Conservation (phyloP, 2,888 invertebrate species). For the Andrena minutula region DNA sequence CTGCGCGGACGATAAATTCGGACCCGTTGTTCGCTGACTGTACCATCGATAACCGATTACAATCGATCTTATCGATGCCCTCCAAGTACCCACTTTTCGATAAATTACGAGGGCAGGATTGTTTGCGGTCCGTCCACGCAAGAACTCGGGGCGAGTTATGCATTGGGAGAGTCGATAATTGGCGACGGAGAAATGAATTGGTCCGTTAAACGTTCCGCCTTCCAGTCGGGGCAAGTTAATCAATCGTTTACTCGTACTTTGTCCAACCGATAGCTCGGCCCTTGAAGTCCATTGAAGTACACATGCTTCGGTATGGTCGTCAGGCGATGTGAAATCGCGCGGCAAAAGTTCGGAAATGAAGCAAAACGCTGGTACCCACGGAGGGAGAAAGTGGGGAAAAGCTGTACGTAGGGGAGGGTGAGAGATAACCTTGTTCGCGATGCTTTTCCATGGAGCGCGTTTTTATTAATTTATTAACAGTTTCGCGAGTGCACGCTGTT, state of each 20-base stretch:
- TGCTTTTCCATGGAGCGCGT: constrained; percentile 5
- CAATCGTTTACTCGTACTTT: constrained; percentile 9
- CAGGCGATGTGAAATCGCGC: neutral
- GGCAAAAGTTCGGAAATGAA: neutral
- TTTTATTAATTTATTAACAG: constrained; percentile 54
- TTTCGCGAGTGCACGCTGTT: constrained; percentile 9
- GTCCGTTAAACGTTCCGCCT: constrained; percentile 16
- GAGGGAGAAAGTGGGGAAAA: neutral
- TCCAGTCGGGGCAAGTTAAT: constrained; percentile 28
- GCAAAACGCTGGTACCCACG: neutral
- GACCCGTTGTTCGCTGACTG: neutral
- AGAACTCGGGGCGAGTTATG: constrained; percentile 40
- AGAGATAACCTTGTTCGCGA: constrained; percentile 18
- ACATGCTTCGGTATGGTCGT: constrained; percentile 7
- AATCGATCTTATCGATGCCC: constrained; percentile 35
- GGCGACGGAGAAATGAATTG: constrained; percentile 51
- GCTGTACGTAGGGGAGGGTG: neutral
- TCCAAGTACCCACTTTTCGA: constrained; percentile 35
- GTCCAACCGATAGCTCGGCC: constrained; percentile 14
- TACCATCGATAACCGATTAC: constrained; percentile 28
- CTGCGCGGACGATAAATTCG: constrained; percentile 34
- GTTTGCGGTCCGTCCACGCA: constrained; percentile 22
- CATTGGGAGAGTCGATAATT: constrained; percentile 61
- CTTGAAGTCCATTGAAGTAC: constrained; percentile 5
- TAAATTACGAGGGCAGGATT: constrained; percentile 37